Base-by-base conservation (phyloP, 2,888 invertebrate species). In the Acleris sparsana region DNA sequence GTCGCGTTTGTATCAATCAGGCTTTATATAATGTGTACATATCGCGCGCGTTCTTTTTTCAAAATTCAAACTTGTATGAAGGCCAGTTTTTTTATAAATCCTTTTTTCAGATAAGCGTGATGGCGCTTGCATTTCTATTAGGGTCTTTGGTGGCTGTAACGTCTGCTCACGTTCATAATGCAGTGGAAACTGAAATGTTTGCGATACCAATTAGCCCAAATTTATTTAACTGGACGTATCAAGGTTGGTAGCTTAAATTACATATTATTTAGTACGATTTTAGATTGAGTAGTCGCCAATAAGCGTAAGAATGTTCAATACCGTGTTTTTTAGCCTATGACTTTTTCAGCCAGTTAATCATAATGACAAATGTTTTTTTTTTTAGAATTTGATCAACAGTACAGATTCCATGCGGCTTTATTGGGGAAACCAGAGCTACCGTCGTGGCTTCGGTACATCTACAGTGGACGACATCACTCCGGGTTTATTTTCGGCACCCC, bases 401-500 rank as follows among this genome's bases (percentile, higher is more conserved):
- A 94, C 78, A 93, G 94, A 1, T 97, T 96, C 84, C 95, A 96
- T 71, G 95, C 97, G 0, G 95, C 97, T 0, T 82, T 97, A 65
- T 83, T 94, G 59, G 95, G 95, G 71, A 95, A 96, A 71, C 97
- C 98, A 0, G 97, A 98, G 85, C 89, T 98, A 51, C 98, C 98
- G 0, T 92, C 95, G 4, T 98, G 98, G 98, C 94, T 98, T 71
- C 94, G 96, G 62, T 97, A 97, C 80, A 95, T 96, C 69, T 97
- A 96, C 82, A 97, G 97, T 74, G 93, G 94, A n/a, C 93, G 94
- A 68, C 95, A 96, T 75, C 95, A 95, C 73, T 94, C 94, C 1
- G 97, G 97, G 0, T 97, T 96, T 81, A 93, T 98, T 20, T 98
- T 97, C 77, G 98, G 98, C 0, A 97, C 97, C 0, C 96, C 97